These are phyloP conservation scores for Nesoenas mayeri DNA, from an alignment of 2,113 vertebrate species.

Conservation along the genomic window DNA sequence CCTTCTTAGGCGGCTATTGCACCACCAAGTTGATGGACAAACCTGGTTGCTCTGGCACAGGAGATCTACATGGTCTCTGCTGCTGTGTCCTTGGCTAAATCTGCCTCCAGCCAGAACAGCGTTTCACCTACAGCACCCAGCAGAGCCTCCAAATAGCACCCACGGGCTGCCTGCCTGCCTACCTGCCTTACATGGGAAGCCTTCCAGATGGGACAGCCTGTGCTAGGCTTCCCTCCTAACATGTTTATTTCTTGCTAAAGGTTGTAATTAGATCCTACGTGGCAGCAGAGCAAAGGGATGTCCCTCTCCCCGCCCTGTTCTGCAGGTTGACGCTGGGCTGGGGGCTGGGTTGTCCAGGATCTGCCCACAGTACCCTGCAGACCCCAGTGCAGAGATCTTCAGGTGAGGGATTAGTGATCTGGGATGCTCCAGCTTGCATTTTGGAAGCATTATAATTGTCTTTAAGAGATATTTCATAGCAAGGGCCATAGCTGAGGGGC, in stretches of 20 bases:
- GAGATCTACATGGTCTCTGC: background rate
- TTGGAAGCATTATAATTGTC: background rate
- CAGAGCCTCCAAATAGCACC: background rate
- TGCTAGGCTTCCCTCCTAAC: background rate
- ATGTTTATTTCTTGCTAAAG: background rate
- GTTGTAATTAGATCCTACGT: background rate
- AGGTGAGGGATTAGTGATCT: background rate
- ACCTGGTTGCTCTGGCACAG: background rate
- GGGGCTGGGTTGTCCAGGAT: background rate
- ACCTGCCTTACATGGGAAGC: background rate
- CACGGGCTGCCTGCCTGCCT: background rate
- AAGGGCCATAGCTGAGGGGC: rapidly evolving
- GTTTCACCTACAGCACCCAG: background rate
- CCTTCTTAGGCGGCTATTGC: background rate
- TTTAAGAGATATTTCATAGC: background rate
- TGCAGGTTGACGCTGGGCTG: background rate
- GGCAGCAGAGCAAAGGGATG: background rate
- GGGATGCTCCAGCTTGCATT: background rate
- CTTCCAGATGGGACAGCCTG: background rate
- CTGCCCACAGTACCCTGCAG: background rate
- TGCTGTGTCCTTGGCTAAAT: background rate
- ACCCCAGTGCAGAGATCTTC: background rate
- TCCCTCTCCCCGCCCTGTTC: background rate
- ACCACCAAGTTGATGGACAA: background rate
- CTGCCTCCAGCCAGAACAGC: background rate